Base-by-base conservation (phyloP, 2,888 invertebrate species). In the Yponomeuta sedellus region DNA sequence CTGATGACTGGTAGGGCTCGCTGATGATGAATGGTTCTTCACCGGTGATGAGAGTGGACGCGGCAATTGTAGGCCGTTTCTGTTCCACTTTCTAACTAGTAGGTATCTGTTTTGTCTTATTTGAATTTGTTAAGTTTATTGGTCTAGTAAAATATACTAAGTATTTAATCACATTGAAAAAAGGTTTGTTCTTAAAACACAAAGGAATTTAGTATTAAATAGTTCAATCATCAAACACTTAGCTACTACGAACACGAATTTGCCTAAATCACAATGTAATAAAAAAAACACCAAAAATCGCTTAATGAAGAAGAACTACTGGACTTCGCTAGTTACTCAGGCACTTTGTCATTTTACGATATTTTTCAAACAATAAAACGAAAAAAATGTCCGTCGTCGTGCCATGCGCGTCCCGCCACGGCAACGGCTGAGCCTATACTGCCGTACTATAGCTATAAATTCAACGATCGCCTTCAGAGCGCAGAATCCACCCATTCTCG, bases 371-470 rank as follows among this genome's bases (percentile, higher is more conserved):
- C 12, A 12, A 44, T 44, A 52, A 52, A 52, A 69, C 68, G 77
- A 77, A 78, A 81, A 79, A 80, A 76, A 70, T 44, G 71, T 74
- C 72, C 74, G 71, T 72, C 67, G 71, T 69, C 69, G 72, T 69
- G 79, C 80, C 78, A 67, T 74, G 56, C 22, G 76, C 86, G 85
- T 83, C 79, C 72, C 78, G 67, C 69, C 83, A 72, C 86, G 82
- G 78, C 83, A 83, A 74, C 81, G 86, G 85, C 82, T 86, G 81
- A 84, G 85, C 88, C 88, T 82, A 86, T 78, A 91, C 91, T 91
- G 88, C 86, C 88, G 90, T 86, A 82, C 79, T 81, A 86, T 83
- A 86, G 80, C 82, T 86, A 86, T 86, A 87, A 85, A 83, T 87
- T 82, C 86, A 87, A 87, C 85, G 90, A 88, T 87, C 80, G 88